Percentiles rank a stretch among this genome's conserved stretches.
phyloP scores from a whole-genome alignment of 2,888 invertebrate species.

The Strigamia transsilvanica region DNA sequence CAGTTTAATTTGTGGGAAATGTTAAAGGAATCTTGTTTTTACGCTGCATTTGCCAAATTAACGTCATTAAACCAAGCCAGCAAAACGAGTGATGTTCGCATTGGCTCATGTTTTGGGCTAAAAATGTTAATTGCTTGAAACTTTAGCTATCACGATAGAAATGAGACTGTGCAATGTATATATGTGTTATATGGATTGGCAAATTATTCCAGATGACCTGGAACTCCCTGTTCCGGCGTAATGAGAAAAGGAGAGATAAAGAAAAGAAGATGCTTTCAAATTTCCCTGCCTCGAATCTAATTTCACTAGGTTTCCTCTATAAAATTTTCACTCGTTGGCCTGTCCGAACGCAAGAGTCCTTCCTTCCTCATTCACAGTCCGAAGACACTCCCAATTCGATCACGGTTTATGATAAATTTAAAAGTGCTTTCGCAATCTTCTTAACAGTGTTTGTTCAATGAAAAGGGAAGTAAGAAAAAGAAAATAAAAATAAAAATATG shows the following conservation, averaged over 20 bases:
- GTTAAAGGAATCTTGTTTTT: not conserved
- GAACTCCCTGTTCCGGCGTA: not conserved
- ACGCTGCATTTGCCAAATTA: slow-evolving; percentile 41
- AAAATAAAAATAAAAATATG: slow-evolving; percentile 2
- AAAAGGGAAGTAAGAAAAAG: not conserved
- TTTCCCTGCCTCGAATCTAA: slow-evolving; percentile 18
- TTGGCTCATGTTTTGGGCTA: not conserved
- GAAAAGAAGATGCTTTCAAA: slow-evolving; percentile 6
- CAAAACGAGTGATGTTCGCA: not conserved
- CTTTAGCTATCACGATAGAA: not conserved
- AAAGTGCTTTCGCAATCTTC: slow-evolving; percentile 16
- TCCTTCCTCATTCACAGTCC: not conserved
- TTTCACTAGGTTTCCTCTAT: slow-evolving; percentile 7
- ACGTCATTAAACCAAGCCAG: not conserved
- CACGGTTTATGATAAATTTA: not conserved
- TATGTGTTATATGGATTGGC: not conserved
- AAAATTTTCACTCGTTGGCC: not conserved
- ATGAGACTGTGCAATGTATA: not conserved
- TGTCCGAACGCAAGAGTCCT: not conserved
- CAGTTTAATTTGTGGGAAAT: not conserved
- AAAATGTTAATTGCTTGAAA: slow-evolving; percentile 34
- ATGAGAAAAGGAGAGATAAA: slow-evolving; percentile 17
- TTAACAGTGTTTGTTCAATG: not conserved
- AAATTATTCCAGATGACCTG: slow-evolving; percentile 34
- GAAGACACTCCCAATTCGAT: slow-evolving; percentile 2